Evolutionary conservation across 2,888 invertebrate genomes (phyloP).

Genomic region (Parnassius orleans): DNA sequence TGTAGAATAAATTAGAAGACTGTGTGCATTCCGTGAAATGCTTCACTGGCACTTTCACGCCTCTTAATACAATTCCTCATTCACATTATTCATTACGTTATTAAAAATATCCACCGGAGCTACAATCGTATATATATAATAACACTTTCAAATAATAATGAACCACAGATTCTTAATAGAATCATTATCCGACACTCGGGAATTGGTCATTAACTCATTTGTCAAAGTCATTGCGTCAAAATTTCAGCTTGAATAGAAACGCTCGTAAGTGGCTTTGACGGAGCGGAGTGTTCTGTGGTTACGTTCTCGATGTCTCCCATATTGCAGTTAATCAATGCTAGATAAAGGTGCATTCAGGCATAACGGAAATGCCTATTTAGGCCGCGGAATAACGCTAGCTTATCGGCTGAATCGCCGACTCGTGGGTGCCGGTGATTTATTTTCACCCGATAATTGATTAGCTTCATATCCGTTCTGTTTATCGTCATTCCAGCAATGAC

Average conservation of each 20-base stretch:
- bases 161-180: neutral
- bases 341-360: slow-evolving; percentile 12
- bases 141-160: too few species aligned
- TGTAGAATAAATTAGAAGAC: too few species aligned
- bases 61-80: too few species aligned
- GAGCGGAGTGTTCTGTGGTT: slow-evolving; percentile 6
- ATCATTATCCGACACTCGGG: neutral
- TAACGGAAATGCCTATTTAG: slow-evolving; percentile 4
- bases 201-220: neutral
- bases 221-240: slow-evolving; percentile 10
- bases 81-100: too few species aligned
- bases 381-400: slow-evolving; percentile 1
- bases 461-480: slow-evolving; percentile 20
- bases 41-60: too few species aligned
- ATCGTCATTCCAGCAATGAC: slow-evolving; percentile 6
- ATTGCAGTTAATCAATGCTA: slow-evolving; percentile 18
- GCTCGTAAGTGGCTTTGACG: neutral
- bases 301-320: slow-evolving; percentile 15
- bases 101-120: too few species aligned
- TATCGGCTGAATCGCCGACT: slow-evolving; percentile 6
- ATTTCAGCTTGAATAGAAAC: slow-evolving; percentile 4
- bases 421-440: slow-evolving; percentile 24
- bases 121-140: too few species aligned
- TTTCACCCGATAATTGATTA: slow-evolving; percentile 24
- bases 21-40: too few species aligned